These are phyloP conservation scores for Lagenorhynchus albirostris DNA, from an alignment of 2,113 vertebrate species.

Conservation along the genomic window DNA sequence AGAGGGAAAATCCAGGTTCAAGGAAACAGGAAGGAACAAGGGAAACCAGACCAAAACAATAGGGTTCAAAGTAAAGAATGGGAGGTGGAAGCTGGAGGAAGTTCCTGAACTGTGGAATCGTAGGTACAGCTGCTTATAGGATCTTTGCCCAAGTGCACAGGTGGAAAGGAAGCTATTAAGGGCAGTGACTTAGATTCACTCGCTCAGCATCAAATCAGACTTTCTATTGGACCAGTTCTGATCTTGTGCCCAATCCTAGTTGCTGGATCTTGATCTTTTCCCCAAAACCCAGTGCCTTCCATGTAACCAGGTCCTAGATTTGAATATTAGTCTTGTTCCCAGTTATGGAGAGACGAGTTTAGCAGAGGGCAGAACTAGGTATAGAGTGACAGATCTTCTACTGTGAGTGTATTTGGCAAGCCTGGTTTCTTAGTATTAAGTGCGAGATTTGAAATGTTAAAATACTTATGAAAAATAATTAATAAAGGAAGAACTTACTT, in stretches of 20 bases:
- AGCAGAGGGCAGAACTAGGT: background rate
- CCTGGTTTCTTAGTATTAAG: constrained; percentile 16
- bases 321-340: background rate
- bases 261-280: background rate
- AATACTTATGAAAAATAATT: constrained; percentile 57
- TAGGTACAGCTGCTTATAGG: constrained; percentile 54
- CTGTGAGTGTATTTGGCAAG: constrained; percentile 26
- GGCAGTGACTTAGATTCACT: background rate
- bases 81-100: constrained; percentile 68
- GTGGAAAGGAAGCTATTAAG: constrained; percentile 61
- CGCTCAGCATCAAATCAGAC: background rate
- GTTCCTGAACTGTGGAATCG: constrained; percentile 9
- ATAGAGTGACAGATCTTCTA: background rate
- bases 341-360: background rate
- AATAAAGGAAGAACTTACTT: constrained; percentile 29
- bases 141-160: constrained; percentile 54
- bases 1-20: constrained; percentile 62
- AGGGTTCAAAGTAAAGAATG: constrained; percentile 70
- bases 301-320: background rate
- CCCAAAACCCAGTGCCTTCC: background rate
- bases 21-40: constrained; percentile 73
- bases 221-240: background rate
- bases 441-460: constrained; percentile 44
- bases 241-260: background rate
- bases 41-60: constrained; percentile 72